Evolutionary conservation across 2,113 vertebrate species (phyloP).

Genomic region (Suricata suricatta): DNA sequence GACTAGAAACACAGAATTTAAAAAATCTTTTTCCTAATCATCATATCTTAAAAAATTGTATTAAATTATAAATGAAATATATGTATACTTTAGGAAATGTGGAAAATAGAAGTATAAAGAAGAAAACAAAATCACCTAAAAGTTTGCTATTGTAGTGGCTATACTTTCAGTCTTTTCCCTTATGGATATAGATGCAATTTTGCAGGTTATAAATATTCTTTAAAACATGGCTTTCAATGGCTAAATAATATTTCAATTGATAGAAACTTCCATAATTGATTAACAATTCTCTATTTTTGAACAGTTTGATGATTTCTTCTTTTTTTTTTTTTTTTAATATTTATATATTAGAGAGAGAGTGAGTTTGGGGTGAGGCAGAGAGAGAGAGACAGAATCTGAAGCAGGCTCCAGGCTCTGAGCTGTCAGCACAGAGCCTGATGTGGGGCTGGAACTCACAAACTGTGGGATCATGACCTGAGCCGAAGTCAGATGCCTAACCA

Average conservation of each 20-base stretch:
- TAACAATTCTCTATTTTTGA: not conserved
- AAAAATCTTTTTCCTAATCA: not conserved
- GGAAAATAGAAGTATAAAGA: slow-evolving; percentile 1
- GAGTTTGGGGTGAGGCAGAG: too few species aligned
- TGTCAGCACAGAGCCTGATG: too few species aligned
- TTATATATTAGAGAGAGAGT: too few species aligned
- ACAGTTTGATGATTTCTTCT: not conserved
- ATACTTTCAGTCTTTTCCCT: not conserved
- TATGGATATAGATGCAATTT: not conserved
- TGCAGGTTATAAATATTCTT: not conserved
- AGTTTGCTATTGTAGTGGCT: not conserved
- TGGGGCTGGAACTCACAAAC: too few species aligned
- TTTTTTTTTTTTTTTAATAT: not conserved
- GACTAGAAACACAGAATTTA: not conserved
- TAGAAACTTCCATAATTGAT: not conserved
- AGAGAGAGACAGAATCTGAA: too few species aligned
- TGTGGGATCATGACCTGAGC: too few species aligned
- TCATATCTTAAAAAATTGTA: not conserved
- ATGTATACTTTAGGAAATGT: not conserved
- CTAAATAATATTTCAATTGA: not conserved
- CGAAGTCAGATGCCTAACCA: too few species aligned
- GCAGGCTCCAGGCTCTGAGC: too few species aligned
- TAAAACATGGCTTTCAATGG: not conserved
- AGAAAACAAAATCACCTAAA: not conserved
- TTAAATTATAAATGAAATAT: not conserved